Base-by-base conservation (phyloP, 2,797 vertebrate genomes). In the Meda fulgida region DNA sequence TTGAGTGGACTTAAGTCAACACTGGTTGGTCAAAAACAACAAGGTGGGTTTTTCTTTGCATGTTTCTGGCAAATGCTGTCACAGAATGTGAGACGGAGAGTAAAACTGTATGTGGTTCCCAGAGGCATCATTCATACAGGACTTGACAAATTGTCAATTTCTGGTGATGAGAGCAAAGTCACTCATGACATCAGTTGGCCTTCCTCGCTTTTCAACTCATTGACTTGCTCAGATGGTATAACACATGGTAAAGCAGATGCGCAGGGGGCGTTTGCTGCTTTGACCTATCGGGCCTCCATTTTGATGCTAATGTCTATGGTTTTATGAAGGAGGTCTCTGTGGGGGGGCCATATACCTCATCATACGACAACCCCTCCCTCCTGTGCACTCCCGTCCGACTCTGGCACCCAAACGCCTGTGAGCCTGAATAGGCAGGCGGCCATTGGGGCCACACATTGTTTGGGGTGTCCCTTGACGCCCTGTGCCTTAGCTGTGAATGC, bases 191-290 rank as follows among this genome's bases (percentile, higher is more conserved):
- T 48, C 5, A 78, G 78, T 89, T 81, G 48, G 71, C 79, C 53
- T 72, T 51, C 29, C 9, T 19, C 9, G 23, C 36, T 82, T 63
- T 84, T 87, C 43, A 71, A 84, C 21, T 69, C 69, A n/a, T 87
- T 88, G 87, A 87, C 7, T 1, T 58, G 36, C 18, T 53, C 53
- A 80, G 67, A 67, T 76, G 75, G 84, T 78, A 69, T 40, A 89
- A 87, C 88, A 91, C 29, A 92, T 92, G 92, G 89, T 81, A 88
- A 91, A 91, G 90, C 94, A 95, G 94, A 95, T 95, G 94, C 88
- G 76, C 6, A 78, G 91, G 2, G 86, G 91, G 88, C 18, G 7
- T 72, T 66, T 84, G 72, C 89, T 89, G 84, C 69, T 78, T 90
- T 89, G 91, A 90, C 92, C 92, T 92, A 88, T 77, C 84, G 76